A percentile compares a stretch with the other conserved stretches of the same genome.
Evolutionary conservation across 92 coral and sea anemone species (phyloP).

Genomic region (Bergia puertoricense): DNA sequence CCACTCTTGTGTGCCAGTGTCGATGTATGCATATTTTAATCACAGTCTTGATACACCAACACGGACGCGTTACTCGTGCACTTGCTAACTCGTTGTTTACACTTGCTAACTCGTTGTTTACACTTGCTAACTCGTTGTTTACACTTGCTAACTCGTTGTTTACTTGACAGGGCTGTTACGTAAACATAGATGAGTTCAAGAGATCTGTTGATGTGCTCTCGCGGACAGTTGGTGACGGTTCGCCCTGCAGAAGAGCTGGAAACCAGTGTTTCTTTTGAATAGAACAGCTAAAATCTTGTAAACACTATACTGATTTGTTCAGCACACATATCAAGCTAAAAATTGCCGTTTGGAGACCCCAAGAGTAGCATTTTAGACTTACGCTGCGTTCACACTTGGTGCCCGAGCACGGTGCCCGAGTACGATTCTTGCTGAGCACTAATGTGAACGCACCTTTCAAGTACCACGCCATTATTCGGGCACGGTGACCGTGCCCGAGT

Average conservation of each 20-base stretch:
- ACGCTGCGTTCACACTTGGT: no score
- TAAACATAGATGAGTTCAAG: constrained; percentile 85
- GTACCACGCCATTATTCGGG: no score
- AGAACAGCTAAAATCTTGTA: background rate
- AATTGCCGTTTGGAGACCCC: background rate
- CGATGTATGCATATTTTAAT: no score
- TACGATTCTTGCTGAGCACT: no score
- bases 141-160: background rate
- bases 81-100: background rate
- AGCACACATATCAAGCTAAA: background rate
- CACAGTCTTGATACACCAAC: background rate
- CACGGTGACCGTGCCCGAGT: no score
- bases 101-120: no score
- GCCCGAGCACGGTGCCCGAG: no score
- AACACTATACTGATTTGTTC: background rate
- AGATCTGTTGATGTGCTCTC: constrained; percentile 74
- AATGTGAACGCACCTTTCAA: no score
- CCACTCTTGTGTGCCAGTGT: no score
- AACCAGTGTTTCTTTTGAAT: constrained; percentile 72
- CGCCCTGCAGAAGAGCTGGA: constrained; percentile 76
- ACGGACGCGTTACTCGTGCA: no score
- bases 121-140: no score
- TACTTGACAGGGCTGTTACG: constrained; percentile 66
- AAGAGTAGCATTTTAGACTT: no score
- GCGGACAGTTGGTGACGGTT: constrained; percentile 57